Base-by-base conservation (phyloP, 2,888 invertebrate species). In the Operophtera brumata region DNA sequence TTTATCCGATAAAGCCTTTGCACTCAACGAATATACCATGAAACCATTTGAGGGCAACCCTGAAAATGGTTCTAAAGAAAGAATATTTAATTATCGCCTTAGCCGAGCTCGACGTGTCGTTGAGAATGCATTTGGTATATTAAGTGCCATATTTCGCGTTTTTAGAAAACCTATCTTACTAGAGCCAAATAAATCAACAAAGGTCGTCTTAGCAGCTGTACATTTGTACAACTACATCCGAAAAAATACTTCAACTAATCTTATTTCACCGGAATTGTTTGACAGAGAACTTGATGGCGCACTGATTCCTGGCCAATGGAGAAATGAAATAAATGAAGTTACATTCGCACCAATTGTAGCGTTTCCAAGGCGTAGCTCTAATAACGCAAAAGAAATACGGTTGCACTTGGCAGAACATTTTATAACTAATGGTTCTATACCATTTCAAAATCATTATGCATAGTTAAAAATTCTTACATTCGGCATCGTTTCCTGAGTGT, bases 121-220 rank as follows among this genome's bases (percentile, higher is more conserved):
- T 34, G 73, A 75, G 59, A 66, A 66, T 58, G 65, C 61, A 20
- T 66, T 66, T 61, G 65, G 66, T 64, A n/a, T n/a, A n/a, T n/a
- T n/a, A 34, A 53, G 55, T 46, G 47, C 61, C 12, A 46, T 55
- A 30, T 61, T 48, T 39, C 44, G 58, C 50, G 55, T 61, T 37
- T 42, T 61, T 37, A 40, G 58, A 20, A 54, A 58, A 48, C 55
- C 58, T 36, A 58, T 61, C 25, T 43, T 54, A 37, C 40, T 56
- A 43, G 50, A 61, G 44, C 55, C 61, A 50, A 28, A 54, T 28
- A 47, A 39, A 44, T 47, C 47, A 25, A 48, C 54, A 46, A 61
- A 59, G 57, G 59, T 54, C 9, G 54, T 54, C 35, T 41, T 62
- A 51, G 57, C 55, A 54, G 56, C 46, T 10, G 53, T 62, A 36